Conservation (phyloP, 2,797 vertebrate genomes). For the Halcyon smyrnensis region DNA sequence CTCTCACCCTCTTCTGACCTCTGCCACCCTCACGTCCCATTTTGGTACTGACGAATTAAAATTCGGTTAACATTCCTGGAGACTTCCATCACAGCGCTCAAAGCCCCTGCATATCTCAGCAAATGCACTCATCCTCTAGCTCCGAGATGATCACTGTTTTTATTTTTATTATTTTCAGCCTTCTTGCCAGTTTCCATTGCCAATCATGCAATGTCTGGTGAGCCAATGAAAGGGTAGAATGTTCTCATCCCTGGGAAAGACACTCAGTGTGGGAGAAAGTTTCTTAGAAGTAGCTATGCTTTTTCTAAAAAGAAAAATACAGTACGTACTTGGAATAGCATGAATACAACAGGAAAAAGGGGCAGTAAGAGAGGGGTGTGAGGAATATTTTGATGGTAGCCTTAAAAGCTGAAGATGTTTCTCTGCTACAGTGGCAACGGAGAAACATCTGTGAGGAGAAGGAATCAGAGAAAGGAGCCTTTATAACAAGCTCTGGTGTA, state of each 20-base stretch:
- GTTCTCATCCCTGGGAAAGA: constrained; percentile 68
- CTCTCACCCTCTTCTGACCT: constrained; percentile 30
- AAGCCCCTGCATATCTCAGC: constrained; percentile 40
- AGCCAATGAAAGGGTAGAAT: constrained; percentile 76
- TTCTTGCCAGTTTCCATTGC: constrained; percentile 72
- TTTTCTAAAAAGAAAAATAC: constrained; percentile 58
- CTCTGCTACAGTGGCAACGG: background rate
- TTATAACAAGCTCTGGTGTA: constrained; percentile 18
- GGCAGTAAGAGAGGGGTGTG: background rate
- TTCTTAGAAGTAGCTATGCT: constrained; percentile 53
- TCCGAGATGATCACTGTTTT: constrained; percentile 59
- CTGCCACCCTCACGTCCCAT: background rate
- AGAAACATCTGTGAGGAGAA: constrained; percentile 1
- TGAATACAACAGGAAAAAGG: constrained; percentile 25
- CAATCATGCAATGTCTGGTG: constrained; percentile 73
- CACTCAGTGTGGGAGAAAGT: constrained; percentile 66
- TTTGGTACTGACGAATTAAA: constrained; percentile 33
- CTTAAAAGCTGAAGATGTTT: constrained; percentile 37
- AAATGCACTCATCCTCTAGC: constrained; percentile 55
- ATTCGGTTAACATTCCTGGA: constrained; percentile 51
- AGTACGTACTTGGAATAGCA: constrained; percentile 47
- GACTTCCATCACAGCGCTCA: constrained; percentile 30
- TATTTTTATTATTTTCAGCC: constrained; percentile 66
- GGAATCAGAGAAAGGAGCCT: constrained; percentile 33
- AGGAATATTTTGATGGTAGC: background rate